Percentiles rank a stretch among this genome's conserved stretches.
Conservation (phyloP, 2,797 vertebrate species). For the Lacerta bilineata region DNA sequence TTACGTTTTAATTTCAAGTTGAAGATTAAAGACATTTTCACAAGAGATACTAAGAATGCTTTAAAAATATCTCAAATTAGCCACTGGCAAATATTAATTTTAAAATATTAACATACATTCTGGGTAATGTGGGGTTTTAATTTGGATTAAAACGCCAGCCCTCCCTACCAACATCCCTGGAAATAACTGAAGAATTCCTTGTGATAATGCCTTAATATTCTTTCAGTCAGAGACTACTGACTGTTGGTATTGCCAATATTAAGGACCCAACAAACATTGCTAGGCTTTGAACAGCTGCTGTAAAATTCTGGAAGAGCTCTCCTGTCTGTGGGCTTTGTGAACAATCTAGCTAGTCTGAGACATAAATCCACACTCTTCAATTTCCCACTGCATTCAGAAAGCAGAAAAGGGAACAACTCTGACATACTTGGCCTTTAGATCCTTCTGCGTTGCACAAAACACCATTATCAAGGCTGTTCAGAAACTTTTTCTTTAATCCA, state of each 20-base stretch:
- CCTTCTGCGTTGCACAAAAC: constrained; percentile 59
- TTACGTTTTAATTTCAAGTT: not conserved
- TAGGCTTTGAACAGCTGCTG: constrained; percentile 40
- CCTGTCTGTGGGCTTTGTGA: constrained; percentile 58
- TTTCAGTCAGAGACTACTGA: not conserved
- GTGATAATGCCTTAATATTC: not conserved
- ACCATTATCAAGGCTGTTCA: constrained; percentile 65
- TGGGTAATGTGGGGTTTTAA: not conserved
- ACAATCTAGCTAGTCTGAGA: constrained; percentile 48
- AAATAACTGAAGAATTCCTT: not conserved
- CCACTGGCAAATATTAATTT: constrained; percentile 9
- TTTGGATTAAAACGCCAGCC: not conserved
- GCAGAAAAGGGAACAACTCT: constrained; percentile 46
- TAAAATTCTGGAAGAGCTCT: not conserved
- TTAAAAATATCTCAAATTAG: not conserved
- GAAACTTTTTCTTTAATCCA: constrained; percentile 68
- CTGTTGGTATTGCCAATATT: not conserved
- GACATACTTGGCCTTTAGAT: constrained; percentile 54
- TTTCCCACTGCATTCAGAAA: constrained; percentile 44
- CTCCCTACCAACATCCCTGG: not conserved
- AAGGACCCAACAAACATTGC: constrained; percentile 23
- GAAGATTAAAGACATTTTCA: not conserved
- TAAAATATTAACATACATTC: not conserved
- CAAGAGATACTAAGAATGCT: not conserved
- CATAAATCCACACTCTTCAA: constrained; percentile 44